Base-by-base conservation (phyloP, 2,888 invertebrate species). In the Microplitis deprimator region DNA sequence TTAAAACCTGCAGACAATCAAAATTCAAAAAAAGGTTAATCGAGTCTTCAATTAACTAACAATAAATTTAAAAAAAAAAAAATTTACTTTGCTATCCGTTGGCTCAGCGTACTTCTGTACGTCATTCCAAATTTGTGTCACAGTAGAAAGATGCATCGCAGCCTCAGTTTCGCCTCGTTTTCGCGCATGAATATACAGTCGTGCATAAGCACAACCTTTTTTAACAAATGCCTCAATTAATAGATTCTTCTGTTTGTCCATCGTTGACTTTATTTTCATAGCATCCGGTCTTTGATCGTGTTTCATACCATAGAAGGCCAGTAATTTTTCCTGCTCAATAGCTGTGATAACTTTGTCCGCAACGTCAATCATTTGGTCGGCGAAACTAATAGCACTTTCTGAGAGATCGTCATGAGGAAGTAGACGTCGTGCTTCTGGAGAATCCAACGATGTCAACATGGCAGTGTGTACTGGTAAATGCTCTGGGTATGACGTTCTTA, bases 281-380 rank as follows among this genome's bases (percentile, higher is more conserved):
- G 97, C 96, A 88, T 98, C 97, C 0, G 93, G 90, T 73, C 96
- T 92, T n/a, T 93, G 93, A 89, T 98, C 97, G 77, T 93, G 93
- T 90, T 97, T 98, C 84, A 96, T 92, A 5, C 98, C 98, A 80
- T 95, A 93, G 88, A 94, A 95, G 0, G 95, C 94, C 40, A 98
- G 91, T 80, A 98, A 89, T 81, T 94, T 93, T 20, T 95, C 94
- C 82, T 94, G 93, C 87, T 97, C 95, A 29, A 97, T 94, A 79
- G 93, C 92, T 7, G 91, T 91, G 72, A 96, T 91, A 17, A 96
- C 94, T 88, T 93, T 90, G 87, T 95, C 91, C 84, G 94, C 91
- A 39, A 95, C 90, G 16, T 91, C 90, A 59, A 94, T 90, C 75
- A 95, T 92, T 85, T 92, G 92, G 84, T 91, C 87, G 3, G 89